These are phyloP conservation scores for Lordiphosa mommai DNA, from an alignment of 1,140 invertebrate species.

Conservation along the genomic window DNA sequence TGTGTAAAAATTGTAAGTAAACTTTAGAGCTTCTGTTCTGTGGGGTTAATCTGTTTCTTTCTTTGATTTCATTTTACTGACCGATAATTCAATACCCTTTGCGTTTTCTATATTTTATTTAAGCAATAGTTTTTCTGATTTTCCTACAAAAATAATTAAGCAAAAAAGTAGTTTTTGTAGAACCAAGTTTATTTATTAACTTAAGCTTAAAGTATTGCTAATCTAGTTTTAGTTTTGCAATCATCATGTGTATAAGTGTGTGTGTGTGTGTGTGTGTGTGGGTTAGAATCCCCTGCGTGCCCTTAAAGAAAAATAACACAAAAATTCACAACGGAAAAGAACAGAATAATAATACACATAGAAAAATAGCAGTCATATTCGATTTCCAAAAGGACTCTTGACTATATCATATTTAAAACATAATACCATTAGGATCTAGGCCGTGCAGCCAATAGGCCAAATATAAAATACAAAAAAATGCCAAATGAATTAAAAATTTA, in stretches of 20 bases:
- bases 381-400: background rate
- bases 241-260: slow-evolving; percentile 29
- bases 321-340: slow-evolving; percentile 34
- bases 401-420: background rate
- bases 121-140: no score
- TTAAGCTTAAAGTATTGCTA: slow-evolving; percentile 70
- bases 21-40: no score
- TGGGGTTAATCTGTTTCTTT: no score
- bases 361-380: slow-evolving; percentile 2
- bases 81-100: no score
- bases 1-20: no score
- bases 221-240: slow-evolving; percentile 64
- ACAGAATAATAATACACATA: slow-evolving; percentile 6
- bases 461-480: slow-evolving; percentile 36
- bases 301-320: slow-evolving; percentile 32
- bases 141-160: no score
- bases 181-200: slow-evolving; percentile 63
- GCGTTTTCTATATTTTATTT: no score
- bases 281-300: slow-evolving; percentile 14
- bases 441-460: slow-evolving; percentile 1
- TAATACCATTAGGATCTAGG: slow-evolving; percentile 1
- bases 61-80: no score
- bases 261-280: slow-evolving; percentile 43
- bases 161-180: slow-evolving; percentile 19
- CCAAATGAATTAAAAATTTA: slow-evolving; percentile 3